Percentiles rank a stretch among this genome's conserved stretches.
Evolutionary conservation across 2,797 vertebrate species (phyloP).

Genomic region (Galagoides demidoff): DNA sequence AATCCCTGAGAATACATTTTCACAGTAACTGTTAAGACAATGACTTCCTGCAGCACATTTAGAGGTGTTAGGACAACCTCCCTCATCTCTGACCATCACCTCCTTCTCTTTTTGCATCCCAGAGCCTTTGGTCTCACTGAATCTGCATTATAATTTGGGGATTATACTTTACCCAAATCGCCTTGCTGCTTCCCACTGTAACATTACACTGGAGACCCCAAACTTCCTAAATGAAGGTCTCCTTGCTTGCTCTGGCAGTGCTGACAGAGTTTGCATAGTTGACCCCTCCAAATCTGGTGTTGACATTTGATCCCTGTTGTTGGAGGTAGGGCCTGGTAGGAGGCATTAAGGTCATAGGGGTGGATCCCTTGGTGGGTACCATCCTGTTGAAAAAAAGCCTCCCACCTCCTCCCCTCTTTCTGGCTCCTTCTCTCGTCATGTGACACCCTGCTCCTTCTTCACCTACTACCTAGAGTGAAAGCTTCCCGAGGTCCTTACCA

Average conservation of each 20-base stretch:
- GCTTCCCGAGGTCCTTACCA: neutral
- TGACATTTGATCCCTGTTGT: neutral
- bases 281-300: neutral
- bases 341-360: neutral
- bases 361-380: neutral
- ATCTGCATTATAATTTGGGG: neutral
- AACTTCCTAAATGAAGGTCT: neutral
- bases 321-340: neutral
- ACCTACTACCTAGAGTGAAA: neutral
- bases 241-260: neutral
- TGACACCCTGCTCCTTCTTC: neutral
- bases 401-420: neutral
- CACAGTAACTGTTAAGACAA: neutral
- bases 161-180: neutral
- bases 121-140: neutral
- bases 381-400: neutral
- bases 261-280: neutral
- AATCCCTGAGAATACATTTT: neutral
- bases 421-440: neutral
- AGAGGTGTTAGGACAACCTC: neutral
- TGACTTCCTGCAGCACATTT: neutral
- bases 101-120: neutral
- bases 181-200: neutral
- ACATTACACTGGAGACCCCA: neutral
- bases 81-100: neutral